Evolutionary conservation across 2,113 vertebrate species (phyloP).

Genomic region (Chaetodon trifascialis): DNA sequence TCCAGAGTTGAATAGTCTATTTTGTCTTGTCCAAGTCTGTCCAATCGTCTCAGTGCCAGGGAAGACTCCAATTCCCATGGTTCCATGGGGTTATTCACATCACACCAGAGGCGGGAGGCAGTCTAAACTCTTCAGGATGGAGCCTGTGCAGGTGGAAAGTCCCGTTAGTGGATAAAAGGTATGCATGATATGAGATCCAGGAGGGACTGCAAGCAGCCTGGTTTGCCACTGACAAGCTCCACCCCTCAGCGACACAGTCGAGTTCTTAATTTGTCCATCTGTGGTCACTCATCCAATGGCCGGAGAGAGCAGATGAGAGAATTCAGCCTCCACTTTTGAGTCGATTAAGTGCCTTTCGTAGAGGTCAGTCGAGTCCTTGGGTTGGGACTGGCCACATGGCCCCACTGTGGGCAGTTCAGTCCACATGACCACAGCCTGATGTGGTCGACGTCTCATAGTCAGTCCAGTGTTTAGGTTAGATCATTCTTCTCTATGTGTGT

Average conservation of each 20-base stretch:
- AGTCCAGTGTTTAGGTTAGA: constrained; percentile 81
- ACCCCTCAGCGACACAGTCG: constrained; percentile 60
- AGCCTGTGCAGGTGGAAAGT: constrained; percentile 68
- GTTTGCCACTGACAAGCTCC: constrained; percentile 63
- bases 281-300: constrained; percentile 54
- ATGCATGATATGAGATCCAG: constrained; percentile 79
- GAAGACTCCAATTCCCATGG: constrained; percentile 84
- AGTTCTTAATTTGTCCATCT: constrained; percentile 71
- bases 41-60: constrained; percentile 82
- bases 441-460: constrained; percentile 73
- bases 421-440: constrained; percentile 65
- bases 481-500: constrained; percentile 45
- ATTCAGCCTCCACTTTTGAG: constrained; percentile 44
- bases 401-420: constrained; percentile 54
- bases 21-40: constrained; percentile 79
- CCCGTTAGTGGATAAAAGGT: constrained; percentile 71
- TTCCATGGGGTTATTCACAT: constrained; percentile 77
- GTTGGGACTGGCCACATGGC: constrained; percentile 55
- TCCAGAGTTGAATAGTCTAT: constrained; percentile 70
- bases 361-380: constrained; percentile 69
- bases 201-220: constrained; percentile 66
- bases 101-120: constrained; percentile 71
- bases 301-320: constrained; percentile 28
- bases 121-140: constrained; percentile 63
- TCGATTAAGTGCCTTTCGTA: constrained; percentile 69